These are phyloP conservation scores for Arrhopalites spinosus DNA, from an alignment of 2,888 invertebrate species.

Conservation along the genomic window DNA sequence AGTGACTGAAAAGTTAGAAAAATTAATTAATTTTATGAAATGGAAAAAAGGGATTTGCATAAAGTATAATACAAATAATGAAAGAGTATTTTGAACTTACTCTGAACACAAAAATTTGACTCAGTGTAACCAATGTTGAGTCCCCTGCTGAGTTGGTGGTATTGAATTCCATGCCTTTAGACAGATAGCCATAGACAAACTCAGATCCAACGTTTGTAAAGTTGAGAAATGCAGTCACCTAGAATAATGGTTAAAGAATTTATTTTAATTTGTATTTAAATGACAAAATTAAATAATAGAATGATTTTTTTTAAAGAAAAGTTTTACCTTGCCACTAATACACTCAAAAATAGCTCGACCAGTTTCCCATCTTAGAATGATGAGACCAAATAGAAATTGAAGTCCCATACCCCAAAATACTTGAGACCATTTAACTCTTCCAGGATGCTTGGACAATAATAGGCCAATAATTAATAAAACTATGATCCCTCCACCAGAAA, in stretches of 20 bases:
- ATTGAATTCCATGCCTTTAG: slow-evolving; percentile 30
- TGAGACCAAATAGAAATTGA: slow-evolving; percentile 82
- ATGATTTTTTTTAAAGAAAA: neutral
- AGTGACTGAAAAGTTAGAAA: slow-evolving; percentile 67
- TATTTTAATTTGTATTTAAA: neutral
- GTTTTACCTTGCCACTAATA: slow-evolving; percentile 63
- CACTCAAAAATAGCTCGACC: slow-evolving; percentile 75
- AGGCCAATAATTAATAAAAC: slow-evolving; percentile 70
- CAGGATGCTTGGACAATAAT: slow-evolving; percentile 67
- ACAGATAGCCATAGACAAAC: slow-evolving; percentile 78
- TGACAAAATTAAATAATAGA: neutral
- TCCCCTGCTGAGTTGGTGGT: too few species aligned
- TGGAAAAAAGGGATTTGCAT: neutral
- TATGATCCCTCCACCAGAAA: slow-evolving; percentile 71
- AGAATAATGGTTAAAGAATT: slow-evolving; percentile 52
- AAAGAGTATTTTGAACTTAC: too few species aligned
- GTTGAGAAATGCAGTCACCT: slow-evolving; percentile 76
- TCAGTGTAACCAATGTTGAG: too few species aligned
- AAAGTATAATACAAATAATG: neutral
- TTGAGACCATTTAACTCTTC: slow-evolving; percentile 72
- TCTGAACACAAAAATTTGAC: too few species aligned
- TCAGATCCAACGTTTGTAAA: slow-evolving; percentile 79
- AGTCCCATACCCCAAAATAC: slow-evolving; percentile 78
- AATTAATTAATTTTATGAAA: neutral
- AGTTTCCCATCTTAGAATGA: slow-evolving; percentile 82